Evolutionary conservation across 2,797 vertebrate species (phyloP).

Genomic region (Pangasius krempfi): DNA sequence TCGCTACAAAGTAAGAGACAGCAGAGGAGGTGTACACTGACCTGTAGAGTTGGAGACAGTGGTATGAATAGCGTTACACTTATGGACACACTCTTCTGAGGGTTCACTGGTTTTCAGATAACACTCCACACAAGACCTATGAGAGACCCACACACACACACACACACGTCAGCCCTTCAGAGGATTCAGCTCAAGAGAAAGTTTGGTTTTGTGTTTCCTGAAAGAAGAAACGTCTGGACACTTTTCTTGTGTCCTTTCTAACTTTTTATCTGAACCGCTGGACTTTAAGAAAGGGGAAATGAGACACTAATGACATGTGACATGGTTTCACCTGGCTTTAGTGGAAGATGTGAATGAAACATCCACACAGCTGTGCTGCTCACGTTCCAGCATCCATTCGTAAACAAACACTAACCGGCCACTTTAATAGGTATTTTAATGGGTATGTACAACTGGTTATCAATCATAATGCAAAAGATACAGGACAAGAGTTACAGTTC

Average conservation of each 20-base stretch:
- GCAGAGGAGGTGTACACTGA: slow-evolving; percentile 62
- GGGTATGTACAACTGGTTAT: neutral
- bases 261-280: slow-evolving; percentile 68
- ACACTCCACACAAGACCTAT: slow-evolving; percentile 93
- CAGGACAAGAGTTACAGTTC: neutral
- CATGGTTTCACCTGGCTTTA: slow-evolving; percentile 67
- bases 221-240: slow-evolving; percentile 57
- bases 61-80: slow-evolving; percentile 81
- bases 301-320: slow-evolving; percentile 66
- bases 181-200: slow-evolving; percentile 39
- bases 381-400: neutral
- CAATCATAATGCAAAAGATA: neutral
- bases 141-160: slow-evolving; percentile 55
- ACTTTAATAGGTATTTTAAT: neutral
- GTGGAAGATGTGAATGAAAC: neutral
- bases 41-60: slow-evolving; percentile 83
- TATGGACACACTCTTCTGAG: slow-evolving; percentile 78
- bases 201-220: slow-evolving; percentile 56
- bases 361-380: neutral
- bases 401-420: neutral
- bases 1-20: neutral
- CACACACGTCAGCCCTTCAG: slow-evolving; percentile 49
- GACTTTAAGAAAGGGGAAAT: slow-evolving; percentile 70
- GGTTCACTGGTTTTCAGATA: slow-evolving; percentile 79
- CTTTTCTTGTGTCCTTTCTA: slow-evolving; percentile 62